Conservation (phyloP, 2,888 invertebrate genomes). For the Xestia sexstrigata region DNA sequence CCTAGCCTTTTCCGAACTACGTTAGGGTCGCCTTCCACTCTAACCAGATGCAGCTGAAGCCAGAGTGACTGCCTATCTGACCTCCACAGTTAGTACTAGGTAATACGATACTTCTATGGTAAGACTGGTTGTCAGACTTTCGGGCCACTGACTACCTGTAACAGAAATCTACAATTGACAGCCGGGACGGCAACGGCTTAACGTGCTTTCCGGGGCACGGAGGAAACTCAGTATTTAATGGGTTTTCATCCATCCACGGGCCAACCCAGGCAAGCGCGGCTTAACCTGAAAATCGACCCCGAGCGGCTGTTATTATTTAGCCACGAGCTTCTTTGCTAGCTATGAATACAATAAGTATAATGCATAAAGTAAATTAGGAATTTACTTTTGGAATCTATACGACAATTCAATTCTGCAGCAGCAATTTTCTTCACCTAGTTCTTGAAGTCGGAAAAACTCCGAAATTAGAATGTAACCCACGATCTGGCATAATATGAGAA, state of each 20-base stretch:
- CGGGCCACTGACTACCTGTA: neutral
- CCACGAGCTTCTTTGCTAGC: neutral
- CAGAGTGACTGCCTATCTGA: neutral
- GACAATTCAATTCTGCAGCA: neutral
- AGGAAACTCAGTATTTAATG: no score
- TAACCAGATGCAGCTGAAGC: neutral
- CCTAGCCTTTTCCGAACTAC: neutral
- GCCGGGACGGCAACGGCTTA: neutral
- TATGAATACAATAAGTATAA: neutral
- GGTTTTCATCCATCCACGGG: neutral
- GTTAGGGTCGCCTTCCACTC: neutral
- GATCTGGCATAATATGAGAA: constrained; percentile 46
- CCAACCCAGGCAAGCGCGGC: neutral
- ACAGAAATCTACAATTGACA: neutral
- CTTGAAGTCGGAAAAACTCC: constrained; percentile 51
- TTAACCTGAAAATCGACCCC: neutral
- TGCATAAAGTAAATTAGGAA: neutral
- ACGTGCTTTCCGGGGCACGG: no score
- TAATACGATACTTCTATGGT: neutral
- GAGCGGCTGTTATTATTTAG: neutral
- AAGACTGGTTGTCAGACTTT: neutral
- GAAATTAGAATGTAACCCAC: constrained; percentile 51
- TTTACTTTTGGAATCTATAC: neutral
- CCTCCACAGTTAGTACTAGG: neutral
- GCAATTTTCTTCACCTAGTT: constrained; percentile 61